phyloP scores from a whole-genome alignment of 2,888 invertebrate species.

The Coelopa pilipes region DNA sequence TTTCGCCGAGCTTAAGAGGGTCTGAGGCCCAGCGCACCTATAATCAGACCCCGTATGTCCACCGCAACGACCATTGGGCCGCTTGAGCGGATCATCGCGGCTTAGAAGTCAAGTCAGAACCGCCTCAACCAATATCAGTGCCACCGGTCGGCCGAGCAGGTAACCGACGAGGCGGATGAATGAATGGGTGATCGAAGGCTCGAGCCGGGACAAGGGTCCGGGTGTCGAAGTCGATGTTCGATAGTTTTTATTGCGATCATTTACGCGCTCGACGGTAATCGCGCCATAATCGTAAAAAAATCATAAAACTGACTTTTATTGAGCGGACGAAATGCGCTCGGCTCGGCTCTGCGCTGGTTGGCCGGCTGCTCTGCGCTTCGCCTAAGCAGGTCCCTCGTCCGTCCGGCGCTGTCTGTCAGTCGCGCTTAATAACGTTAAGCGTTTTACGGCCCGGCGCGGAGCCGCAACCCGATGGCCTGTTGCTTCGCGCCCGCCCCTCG shows the following conservation, averaged over 20 bases:
- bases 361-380: not conserved
- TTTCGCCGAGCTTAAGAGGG: too few relatives aligned
- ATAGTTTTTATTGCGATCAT: slow-evolving; percentile 52
- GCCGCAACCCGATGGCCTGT: slow-evolving; percentile 27
- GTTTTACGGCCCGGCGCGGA: slow-evolving; percentile 25
- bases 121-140: slow-evolving; percentile 39
- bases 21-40: too few relatives aligned
- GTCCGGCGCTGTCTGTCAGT: not conserved
- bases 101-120: slow-evolving; percentile 43
- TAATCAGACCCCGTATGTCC: too few relatives aligned
- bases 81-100: not conserved
- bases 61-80: not conserved
- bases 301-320: slow-evolving; percentile 53
- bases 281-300: slow-evolving; percentile 52
- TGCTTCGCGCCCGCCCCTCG: slow-evolving; percentile 10
- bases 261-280: slow-evolving; percentile 55
- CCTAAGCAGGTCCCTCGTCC: not conserved
- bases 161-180: slow-evolving; percentile 17
- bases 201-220: not conserved
- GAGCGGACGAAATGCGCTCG: slow-evolving; percentile 20
- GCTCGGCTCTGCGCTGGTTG: not conserved
- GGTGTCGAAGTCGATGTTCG: slow-evolving; percentile 25
- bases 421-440: slow-evolving; percentile 29
- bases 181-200: not conserved
- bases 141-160: too few relatives aligned